Conservation (phyloP, 2,113 vertebrate species). For the Cryptoleucopteryx plumbea region DNA sequence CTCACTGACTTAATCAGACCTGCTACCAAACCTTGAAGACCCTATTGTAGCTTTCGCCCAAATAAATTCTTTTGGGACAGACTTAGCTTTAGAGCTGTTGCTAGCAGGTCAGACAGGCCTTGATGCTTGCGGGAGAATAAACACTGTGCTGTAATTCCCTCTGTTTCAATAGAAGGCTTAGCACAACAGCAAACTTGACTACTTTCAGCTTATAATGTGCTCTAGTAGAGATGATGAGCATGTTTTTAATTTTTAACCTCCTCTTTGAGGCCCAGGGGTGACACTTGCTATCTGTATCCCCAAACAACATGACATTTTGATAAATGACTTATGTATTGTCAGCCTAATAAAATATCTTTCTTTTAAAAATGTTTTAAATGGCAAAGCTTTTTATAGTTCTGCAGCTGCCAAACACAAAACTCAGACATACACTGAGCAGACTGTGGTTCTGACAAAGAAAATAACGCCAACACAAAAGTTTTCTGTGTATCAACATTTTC, state of each 20-base stretch:
- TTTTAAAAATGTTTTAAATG: conserved; percentile 14
- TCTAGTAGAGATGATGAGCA: neutral
- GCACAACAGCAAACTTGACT: neutral
- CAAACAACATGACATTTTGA: conserved; percentile 14
- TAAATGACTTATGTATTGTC: neutral
- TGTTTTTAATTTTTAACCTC: neutral
- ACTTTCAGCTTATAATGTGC: neutral
- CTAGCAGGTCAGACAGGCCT: neutral
- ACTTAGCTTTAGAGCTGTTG: neutral
- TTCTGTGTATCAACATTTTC: neutral
- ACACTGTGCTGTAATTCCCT: neutral
- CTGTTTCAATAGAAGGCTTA: neutral
- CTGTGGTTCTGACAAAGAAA: neutral
- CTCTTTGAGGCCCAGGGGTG: neutral
- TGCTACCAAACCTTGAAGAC: neutral
- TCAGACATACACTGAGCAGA: neutral
- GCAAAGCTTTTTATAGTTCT: conserved; percentile 25
- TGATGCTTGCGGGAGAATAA: neutral
- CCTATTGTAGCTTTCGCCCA: neutral
- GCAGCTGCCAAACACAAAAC: neutral
- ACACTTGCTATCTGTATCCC: neutral
- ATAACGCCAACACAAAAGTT: neutral
- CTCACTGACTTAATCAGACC: neutral
- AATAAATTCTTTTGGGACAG: neutral
- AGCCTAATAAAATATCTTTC: neutral